Conservation (phyloP, 2,797 vertebrate species). For the Bovichtus variegatus region DNA sequence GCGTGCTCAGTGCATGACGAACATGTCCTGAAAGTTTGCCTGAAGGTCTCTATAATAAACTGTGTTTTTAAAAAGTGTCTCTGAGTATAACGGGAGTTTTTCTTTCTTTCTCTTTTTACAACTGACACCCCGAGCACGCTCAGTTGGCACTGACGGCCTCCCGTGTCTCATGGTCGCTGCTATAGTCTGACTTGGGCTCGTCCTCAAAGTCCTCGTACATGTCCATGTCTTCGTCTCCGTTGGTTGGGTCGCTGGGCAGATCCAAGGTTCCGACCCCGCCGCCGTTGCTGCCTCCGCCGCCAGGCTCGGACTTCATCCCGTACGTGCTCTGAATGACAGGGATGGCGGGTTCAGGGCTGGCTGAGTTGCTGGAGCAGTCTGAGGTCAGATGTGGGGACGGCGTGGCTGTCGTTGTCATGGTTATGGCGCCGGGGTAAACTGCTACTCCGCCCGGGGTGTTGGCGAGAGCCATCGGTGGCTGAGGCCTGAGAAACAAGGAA, state of each 20-base stretch:
- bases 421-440: conserved; percentile 95
- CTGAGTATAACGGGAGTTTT: conserved; percentile 58
- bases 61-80: conserved; percentile 60
- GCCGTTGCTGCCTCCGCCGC: conserved; percentile 58
- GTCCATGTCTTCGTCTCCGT: conserved; percentile 96
- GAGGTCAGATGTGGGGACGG: conserved; percentile 97
- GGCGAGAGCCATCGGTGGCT: conserved; percentile 91
- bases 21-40: conserved; percentile 57
- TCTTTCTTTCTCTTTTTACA: conserved; percentile 45
- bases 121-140: conserved; percentile 79
- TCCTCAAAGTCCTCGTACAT: conserved; percentile 99
- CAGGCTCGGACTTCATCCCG: conserved; percentile 90
- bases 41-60: conserved; percentile 68
- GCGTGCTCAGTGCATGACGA: conserved; percentile 39
- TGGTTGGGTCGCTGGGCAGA: conserved; percentile 87
- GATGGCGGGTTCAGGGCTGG: conserved; percentile 95
- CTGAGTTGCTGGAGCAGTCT: conserved; percentile 98
- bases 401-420: conserved; percentile 91
- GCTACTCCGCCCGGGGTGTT: conserved; percentile 88
- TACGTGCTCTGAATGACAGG: conserved; percentile 98
- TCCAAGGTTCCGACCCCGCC: conserved; percentile 69
- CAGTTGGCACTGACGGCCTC: conserved; percentile 96
- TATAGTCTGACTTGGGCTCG: conserved; percentile 99
- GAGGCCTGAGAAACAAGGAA: conserved; percentile 83
- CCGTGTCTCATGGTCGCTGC: conserved; percentile 95